These are phyloP conservation scores for Orthosia incerta DNA, from an alignment of 2,888 invertebrate genomes.

Conservation along the genomic window DNA sequence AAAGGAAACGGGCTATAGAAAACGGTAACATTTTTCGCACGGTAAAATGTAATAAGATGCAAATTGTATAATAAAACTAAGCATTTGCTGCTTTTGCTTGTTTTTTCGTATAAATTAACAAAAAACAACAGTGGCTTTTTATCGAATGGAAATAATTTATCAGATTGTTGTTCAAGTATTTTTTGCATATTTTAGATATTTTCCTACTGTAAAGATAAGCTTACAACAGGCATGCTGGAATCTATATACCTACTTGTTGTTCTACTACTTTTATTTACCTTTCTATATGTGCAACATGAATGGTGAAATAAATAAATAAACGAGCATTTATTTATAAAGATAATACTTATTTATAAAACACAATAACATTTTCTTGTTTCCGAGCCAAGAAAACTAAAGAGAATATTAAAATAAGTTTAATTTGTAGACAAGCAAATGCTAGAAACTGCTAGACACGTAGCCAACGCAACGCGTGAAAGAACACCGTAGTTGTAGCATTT, in stretches of 20 bases:
- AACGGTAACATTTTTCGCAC: slow-evolving; percentile 64
- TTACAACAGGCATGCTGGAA: no score
- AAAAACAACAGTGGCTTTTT: background rate
- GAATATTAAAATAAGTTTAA: slow-evolving; percentile 35
- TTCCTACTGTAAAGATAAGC: no score
- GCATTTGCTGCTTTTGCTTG: slow-evolving; percentile 32
- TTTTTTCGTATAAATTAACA: slow-evolving; percentile 23
- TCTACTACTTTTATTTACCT: no score
- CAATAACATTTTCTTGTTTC: slow-evolving; percentile 18
- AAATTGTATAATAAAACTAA: slow-evolving; percentile 59
- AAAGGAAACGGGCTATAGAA: slow-evolving; percentile 57
- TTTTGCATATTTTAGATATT: background rate
- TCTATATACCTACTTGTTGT: no score
- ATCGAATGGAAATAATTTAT: background rate
- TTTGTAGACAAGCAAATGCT: slow-evolving; percentile 23
- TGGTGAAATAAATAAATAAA: no score
- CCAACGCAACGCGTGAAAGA: background rate
- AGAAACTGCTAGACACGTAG: background rate
- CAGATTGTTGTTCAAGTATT: no score
- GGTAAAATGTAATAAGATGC: slow-evolving; percentile 52
- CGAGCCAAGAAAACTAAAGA: slow-evolving; percentile 38
- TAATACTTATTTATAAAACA: no score
- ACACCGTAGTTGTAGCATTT: background rate
- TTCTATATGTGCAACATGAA: no score
- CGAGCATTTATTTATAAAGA: no score